Conservation (phyloP, 1,140 invertebrate genomes). For the Micrasema longulum region DNA sequence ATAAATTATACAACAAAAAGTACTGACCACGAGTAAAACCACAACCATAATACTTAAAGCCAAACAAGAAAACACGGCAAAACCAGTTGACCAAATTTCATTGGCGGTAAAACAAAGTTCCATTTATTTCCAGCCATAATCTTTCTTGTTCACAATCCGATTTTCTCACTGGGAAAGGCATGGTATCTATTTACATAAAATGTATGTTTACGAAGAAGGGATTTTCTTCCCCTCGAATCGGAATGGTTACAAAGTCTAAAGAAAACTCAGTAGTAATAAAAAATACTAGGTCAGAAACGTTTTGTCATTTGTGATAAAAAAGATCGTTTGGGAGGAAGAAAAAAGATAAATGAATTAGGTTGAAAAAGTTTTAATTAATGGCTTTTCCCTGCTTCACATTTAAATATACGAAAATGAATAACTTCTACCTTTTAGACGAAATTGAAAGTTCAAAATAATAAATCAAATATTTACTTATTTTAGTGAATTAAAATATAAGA, state of each 20-base stretch:
- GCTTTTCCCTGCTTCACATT: background rate
- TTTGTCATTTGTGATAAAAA: background rate
- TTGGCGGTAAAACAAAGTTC: constrained; percentile 24
- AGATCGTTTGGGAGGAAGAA: background rate
- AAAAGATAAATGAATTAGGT: constrained; percentile 1
- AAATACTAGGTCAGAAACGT: too few relatives aligned
- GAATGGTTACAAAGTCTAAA: constrained; percentile 1
- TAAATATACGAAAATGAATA: too few relatives aligned
- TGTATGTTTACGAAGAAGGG: constrained; percentile 21
- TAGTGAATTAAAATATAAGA: too few relatives aligned
- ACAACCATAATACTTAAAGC: background rate
- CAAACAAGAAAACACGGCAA: constrained; percentile 10
- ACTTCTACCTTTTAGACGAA: too few relatives aligned
- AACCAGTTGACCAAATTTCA: constrained; percentile 17
- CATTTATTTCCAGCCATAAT: constrained; percentile 41
- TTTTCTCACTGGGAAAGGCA: constrained; percentile 35
- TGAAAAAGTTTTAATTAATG: background rate
- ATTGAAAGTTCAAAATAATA: too few relatives aligned
- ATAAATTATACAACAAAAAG: too few relatives aligned
- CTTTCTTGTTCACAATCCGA: constrained; percentile 49
- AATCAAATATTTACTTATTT: too few relatives aligned
- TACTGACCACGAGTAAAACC: too few relatives aligned
- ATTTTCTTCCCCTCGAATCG: constrained; percentile 17
- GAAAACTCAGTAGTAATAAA: background rate
- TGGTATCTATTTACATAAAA: constrained; percentile 47